Evolutionary conservation across 2,888 invertebrate genomes (phyloP).

Genomic region (Parnassius apollo): DNA sequence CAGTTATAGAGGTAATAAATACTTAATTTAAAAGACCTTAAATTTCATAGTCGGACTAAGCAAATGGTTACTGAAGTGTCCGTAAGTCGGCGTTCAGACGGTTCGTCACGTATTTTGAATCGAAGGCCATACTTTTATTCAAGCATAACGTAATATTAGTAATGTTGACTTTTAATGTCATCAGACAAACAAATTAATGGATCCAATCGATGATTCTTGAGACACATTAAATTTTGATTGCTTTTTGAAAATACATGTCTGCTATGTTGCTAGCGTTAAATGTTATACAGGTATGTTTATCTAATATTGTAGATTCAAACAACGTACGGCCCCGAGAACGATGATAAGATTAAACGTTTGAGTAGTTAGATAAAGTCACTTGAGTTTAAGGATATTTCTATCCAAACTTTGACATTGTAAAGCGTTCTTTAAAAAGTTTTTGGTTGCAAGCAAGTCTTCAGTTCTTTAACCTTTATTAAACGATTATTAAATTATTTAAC

Average conservation of each 20-base stretch:
- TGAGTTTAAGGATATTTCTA: slow-evolving; percentile 4
- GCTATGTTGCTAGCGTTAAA: no score
- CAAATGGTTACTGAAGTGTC: slow-evolving; percentile 14
- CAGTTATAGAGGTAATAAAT: no score
- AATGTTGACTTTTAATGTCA: slow-evolving; percentile 17
- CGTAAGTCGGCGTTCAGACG: slow-evolving; percentile 12
- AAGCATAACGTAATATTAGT: slow-evolving; percentile 21
- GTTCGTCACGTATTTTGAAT: slow-evolving; percentile 36
- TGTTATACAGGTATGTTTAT: slow-evolving; percentile 1
- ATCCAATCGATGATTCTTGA: slow-evolving; percentile 1
- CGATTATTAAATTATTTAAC: no score
- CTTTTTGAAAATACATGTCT: no score
- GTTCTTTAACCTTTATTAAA: no score
- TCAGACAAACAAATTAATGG: slow-evolving; percentile 9
- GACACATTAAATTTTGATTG: not conserved
- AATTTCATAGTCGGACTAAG: slow-evolving; percentile 12
- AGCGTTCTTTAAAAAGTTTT: slow-evolving; percentile 1
- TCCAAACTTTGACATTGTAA: not conserved
- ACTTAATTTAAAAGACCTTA: not conserved
- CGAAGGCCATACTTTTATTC: slow-evolving; percentile 39
- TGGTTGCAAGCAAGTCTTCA: not conserved
- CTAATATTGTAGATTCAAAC: slow-evolving; percentile 7
- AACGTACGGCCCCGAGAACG: slow-evolving; percentile 9
- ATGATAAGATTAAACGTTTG: slow-evolving; percentile 16
- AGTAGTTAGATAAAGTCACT: slow-evolving; percentile 4